Percentiles rank a stretch among this genome's conserved stretches.
These are phyloP conservation scores for Pterostichus niger DNA, from an alignment of 2,888 invertebrate species.

Conservation along the genomic window DNA sequence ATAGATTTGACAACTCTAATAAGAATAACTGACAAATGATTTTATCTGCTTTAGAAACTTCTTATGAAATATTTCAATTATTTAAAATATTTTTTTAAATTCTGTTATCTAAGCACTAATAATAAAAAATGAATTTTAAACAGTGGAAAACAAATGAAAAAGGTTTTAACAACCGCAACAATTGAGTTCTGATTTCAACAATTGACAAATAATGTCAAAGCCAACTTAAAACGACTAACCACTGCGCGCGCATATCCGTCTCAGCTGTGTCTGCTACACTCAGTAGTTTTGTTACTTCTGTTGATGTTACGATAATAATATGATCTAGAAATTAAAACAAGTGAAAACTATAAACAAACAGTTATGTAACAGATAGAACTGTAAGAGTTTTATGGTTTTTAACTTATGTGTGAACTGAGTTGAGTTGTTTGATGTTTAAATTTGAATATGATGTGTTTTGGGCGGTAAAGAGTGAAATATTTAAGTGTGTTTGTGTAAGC, in stretches of 20 bases:
- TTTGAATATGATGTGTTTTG: constrained; percentile 23
- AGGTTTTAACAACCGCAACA: not conserved
- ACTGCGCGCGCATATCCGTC: constrained; percentile 58
- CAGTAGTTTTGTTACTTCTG: constrained; percentile 33
- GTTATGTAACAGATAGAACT: not conserved
- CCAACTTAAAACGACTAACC: not conserved
- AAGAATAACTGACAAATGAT: too few relatives aligned
- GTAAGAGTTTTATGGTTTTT: not conserved
- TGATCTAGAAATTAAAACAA: constrained; percentile 39
- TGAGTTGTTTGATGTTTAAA: not conserved
- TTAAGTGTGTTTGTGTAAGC: constrained; percentile 31
- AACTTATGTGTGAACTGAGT: not conserved
- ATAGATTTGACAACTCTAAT: too few relatives aligned
- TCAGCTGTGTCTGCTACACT: constrained; percentile 56
- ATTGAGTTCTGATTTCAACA: constrained; percentile 13
- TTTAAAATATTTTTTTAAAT: too few relatives aligned
- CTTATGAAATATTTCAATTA: too few relatives aligned
- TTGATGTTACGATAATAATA: constrained; percentile 48
- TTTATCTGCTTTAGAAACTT: too few relatives aligned
- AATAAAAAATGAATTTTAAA: not conserved
- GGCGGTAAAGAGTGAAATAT: constrained; percentile 24
- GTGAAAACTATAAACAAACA: constrained; percentile 29
- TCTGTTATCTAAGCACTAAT: not conserved
- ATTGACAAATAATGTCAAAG: not conserved
- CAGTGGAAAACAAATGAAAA: not conserved